These are phyloP conservation scores for Tretioscincus oriximinensis DNA, from an alignment of 2,113 vertebrate genomes.

Conservation along the genomic window DNA sequence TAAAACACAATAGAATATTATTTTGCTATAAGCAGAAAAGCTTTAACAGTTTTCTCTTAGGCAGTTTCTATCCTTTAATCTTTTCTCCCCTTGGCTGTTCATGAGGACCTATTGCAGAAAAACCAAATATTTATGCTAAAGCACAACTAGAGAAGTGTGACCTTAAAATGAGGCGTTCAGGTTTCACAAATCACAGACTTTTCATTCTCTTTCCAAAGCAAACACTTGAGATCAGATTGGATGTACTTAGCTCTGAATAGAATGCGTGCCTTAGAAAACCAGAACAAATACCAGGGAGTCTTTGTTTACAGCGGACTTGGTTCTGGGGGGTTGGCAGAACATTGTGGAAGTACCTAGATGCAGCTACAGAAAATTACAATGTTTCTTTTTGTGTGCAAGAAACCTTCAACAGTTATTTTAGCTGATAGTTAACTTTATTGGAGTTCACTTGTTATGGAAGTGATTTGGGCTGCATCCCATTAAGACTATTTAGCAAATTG, in stretches of 20 bases:
- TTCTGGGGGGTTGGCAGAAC: fast-evolving
- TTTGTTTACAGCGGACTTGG: background rate
- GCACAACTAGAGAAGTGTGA: conserved; percentile 9
- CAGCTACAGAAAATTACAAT: background rate
- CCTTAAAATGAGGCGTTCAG: background rate
- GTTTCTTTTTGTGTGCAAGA: background rate
- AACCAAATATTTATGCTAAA: background rate
- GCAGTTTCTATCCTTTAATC: background rate
- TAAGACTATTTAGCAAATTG: too few relatives aligned
- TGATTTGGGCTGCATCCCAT: background rate
- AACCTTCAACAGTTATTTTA: background rate
- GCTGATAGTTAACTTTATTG: background rate
- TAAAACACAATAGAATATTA: background rate
- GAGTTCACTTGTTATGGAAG: background rate
- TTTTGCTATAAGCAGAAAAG: conserved; percentile 1
- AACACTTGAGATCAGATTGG: conserved; percentile 14
- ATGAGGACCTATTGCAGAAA: background rate
- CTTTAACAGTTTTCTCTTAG: background rate
- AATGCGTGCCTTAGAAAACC: background rate
- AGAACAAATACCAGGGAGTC: background rate
- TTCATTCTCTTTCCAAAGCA: background rate
- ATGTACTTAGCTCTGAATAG: conserved; percentile 8
- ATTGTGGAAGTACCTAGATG: background rate
- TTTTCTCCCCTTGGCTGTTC: background rate
- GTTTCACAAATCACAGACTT: background rate